Conservation (phyloP, 2,113 vertebrate genomes). For the Marmota monax region DNA sequence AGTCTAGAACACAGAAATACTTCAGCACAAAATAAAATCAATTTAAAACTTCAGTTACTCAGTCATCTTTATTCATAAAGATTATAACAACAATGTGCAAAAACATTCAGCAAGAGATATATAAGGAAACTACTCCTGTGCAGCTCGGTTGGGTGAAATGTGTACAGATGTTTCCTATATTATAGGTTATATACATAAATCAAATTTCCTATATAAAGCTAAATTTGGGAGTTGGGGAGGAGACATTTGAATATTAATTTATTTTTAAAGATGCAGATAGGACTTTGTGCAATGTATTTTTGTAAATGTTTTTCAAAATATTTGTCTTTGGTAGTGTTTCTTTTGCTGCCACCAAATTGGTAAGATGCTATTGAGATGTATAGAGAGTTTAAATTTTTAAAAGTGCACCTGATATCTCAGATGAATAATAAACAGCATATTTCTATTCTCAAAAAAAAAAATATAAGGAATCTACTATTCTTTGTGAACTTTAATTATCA, state of each 20-base stretch:
- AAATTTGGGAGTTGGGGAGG: constrained; percentile 81
- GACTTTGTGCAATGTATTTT: constrained; percentile 98
- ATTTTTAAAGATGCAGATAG: constrained; percentile 94
- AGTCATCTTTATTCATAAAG: constrained; percentile 19
- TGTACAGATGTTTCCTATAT: constrained; percentile 86
- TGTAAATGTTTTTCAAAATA: constrained; percentile 95
- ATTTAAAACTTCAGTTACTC: constrained; percentile 61
- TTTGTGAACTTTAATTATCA: neutral
- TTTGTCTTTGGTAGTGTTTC: constrained; percentile 88
- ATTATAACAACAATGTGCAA: constrained; percentile 13
- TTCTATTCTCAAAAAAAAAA: constrained; percentile 76
- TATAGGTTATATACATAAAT: constrained; percentile 81
- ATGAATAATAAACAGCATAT: constrained; percentile 82
- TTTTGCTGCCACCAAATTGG: constrained; percentile 91
- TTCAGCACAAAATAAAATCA: constrained; percentile 72
- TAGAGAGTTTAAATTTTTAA: constrained; percentile 96
- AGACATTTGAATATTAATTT: constrained; percentile 91
- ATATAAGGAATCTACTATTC: constrained; percentile 1
- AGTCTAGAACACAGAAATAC: constrained; percentile 61
- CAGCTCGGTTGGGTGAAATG: constrained; percentile 71
- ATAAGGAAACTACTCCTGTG: neutral
- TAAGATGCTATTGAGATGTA: constrained; percentile 94
- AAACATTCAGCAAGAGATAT: neutral
- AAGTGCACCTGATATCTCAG: constrained; percentile 89
- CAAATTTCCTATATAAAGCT: constrained; percentile 87